A percentile compares a stretch with the other conserved stretches of the same genome.
Evolutionary conservation across 2,888 invertebrate species (phyloP).

Genomic region (Ophion ventricosus): DNA sequence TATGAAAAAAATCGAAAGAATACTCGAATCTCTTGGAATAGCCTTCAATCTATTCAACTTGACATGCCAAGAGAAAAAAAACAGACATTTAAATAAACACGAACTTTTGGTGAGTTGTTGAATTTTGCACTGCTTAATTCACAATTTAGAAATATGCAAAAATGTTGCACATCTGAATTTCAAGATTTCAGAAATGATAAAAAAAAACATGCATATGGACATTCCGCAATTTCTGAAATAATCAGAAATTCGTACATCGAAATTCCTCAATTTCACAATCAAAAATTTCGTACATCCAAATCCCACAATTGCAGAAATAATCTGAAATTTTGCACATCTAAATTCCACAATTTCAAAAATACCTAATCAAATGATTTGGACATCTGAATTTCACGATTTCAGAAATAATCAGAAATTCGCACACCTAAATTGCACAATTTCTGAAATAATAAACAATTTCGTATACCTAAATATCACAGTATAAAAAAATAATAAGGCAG

Average conservation of each 20-base stretch:
- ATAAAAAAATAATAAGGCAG: background rate
- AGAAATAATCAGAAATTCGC: background rate
- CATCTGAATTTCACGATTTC: background rate
- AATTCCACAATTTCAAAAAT: background rate
- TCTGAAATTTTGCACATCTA: background rate
- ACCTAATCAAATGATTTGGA: background rate
- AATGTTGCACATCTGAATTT: no score
- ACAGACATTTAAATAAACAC: background rate
- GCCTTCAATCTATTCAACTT: background rate
- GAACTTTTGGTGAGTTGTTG: background rate
- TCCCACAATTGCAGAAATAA: background rate
- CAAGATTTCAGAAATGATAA: no score
- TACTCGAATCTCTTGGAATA: constrained; percentile 18
- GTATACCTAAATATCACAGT: background rate
- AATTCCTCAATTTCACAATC: background rate
- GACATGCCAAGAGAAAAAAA: background rate
- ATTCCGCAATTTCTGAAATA: background rate
- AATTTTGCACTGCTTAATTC: background rate
- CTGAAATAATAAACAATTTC: background rate
- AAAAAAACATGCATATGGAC: background rate
- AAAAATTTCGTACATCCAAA: background rate
- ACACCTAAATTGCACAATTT: background rate
- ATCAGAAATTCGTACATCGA: background rate
- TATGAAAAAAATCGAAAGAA: constrained; percentile 46
- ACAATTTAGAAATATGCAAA: no score